Evolutionary conservation across 2,888 invertebrate genomes (phyloP).

Genomic region (Sphinx pinastri): DNA sequence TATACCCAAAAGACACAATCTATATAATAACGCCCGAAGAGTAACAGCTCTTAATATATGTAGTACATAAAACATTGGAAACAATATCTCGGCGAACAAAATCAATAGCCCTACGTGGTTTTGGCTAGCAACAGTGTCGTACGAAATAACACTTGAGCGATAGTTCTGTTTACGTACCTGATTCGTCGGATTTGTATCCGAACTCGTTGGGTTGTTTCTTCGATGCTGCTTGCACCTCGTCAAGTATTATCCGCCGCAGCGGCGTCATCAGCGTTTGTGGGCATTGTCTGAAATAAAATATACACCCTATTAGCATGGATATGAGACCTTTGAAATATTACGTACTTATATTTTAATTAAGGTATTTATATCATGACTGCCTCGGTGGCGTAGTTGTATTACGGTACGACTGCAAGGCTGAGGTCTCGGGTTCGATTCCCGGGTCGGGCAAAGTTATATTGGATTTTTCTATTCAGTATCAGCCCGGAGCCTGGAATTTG

Average conservation of each 20-base stretch:
- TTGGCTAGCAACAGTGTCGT: neutral
- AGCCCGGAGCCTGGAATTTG: too few relatives aligned
- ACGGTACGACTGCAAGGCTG: too few relatives aligned
- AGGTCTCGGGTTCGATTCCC: too few relatives aligned
- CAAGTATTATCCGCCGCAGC: slow-evolving; percentile 86
- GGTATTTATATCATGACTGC: too few relatives aligned
- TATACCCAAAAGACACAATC: too few relatives aligned
- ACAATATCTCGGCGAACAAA: neutral
- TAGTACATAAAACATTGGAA: neutral
- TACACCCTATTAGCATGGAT: slow-evolving; percentile 24
- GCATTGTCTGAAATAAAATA: slow-evolving; percentile 85
- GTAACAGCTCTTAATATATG: neutral
- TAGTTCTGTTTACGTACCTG: slow-evolving; percentile 71
- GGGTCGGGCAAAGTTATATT: too few relatives aligned
- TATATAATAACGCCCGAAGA: neutral
- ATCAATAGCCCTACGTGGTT: slow-evolving; percentile 3
- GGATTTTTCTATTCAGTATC: too few relatives aligned
- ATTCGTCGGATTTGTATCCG: slow-evolving; percentile 85
- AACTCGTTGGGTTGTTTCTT: slow-evolving; percentile 86
- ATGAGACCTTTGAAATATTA: neutral
- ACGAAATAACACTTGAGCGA: neutral
- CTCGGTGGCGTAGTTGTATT: too few relatives aligned
- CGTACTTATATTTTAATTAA: neutral
- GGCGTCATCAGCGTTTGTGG: slow-evolving; percentile 87
- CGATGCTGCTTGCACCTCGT: slow-evolving; percentile 86